These are phyloP conservation scores for Bothrops jararaca DNA, from an alignment of 2,113 vertebrate genomes.

Conservation along the genomic window DNA sequence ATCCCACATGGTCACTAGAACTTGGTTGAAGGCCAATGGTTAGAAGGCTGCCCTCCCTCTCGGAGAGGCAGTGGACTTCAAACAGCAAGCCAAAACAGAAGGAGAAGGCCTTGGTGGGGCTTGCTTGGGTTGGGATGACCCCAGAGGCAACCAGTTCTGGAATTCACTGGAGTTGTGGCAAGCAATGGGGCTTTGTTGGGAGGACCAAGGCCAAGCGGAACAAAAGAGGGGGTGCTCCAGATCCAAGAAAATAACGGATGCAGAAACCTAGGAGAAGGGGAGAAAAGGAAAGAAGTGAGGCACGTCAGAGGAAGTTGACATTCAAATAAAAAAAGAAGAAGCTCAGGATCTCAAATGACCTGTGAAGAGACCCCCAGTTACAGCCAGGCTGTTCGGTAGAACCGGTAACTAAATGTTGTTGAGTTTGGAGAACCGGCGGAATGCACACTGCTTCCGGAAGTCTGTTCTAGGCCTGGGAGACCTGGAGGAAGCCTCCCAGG, in stretches of 20 bases:
- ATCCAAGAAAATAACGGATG: neutral
- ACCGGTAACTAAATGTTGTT: too few relatives aligned
- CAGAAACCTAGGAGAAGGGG: neutral
- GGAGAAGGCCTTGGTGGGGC: neutral
- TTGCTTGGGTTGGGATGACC: neutral
- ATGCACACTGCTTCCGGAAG: too few relatives aligned
- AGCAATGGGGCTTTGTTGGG: neutral
- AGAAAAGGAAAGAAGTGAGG: neutral
- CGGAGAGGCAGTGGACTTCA: too few relatives aligned
- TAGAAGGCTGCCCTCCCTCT: neutral
- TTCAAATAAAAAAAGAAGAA: neutral
- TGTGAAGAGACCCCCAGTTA: neutral
- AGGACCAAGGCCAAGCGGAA: neutral
- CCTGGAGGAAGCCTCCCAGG: too few relatives aligned
- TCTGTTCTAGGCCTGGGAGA: too few relatives aligned
- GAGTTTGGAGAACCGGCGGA: too few relatives aligned
- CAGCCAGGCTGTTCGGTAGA: neutral
- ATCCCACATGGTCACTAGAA: neutral
- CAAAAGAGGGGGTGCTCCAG: neutral
- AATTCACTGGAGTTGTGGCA: neutral
- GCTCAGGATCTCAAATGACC: neutral
- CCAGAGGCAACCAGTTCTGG: constrained; percentile 11
- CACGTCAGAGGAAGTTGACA: neutral
- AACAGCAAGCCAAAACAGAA: neutral
- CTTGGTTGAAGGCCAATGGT: neutral